Evolutionary conservation across 2,888 invertebrate genomes (phyloP), one percentile per base, ranked within the genome.

Genomic region (Catocala fraxini): DNA sequence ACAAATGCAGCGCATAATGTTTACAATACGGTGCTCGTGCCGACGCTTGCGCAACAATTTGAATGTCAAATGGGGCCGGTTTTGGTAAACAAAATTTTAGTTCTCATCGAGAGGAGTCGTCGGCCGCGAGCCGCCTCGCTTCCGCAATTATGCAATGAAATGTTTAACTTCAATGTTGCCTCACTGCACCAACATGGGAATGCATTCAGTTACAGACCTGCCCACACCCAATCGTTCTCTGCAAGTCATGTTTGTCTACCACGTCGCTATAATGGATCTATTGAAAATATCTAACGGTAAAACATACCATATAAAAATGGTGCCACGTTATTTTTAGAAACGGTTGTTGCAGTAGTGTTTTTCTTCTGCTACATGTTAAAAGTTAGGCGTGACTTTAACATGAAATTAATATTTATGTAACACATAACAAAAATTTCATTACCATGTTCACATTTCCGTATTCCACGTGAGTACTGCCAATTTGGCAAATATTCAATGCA

Each of bases 101-200:
- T 85, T 87, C 84, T 81, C 83, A 84, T 76, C 72, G 75, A 74
- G 73, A 79, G 73, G 71, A 85, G 86, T 85, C 86, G 85, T 81
- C 77, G 87, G 77, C 86, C 86, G 84, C 77, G 56, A 71, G 75
- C 69, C 71, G 75, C 77, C 70, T 75, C 51, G 75, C 88, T 88
- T 86, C 86, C 86, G 85, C 85, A 83, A 88, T 90, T 89, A 86
- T 89, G 90, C 87, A 90, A 90, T 84, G 79, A 86, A 83, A 81
- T 86, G 80, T 87, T 87, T 83, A 87, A 85, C 86, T 83, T 83
- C 75, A 71, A 77, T 71, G 79, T 87, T 86, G 81, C 85, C 75
- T 80, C 79, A 86, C 75, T 72, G 64, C 72, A 77, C 66, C 77
- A 74, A 76, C 73, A 73, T 70, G 71, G 74, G 75, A 79, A 63